Conservation (phyloP, 92 coral and sea anemone genomes). For the Parazoanthus atlanticus region DNA sequence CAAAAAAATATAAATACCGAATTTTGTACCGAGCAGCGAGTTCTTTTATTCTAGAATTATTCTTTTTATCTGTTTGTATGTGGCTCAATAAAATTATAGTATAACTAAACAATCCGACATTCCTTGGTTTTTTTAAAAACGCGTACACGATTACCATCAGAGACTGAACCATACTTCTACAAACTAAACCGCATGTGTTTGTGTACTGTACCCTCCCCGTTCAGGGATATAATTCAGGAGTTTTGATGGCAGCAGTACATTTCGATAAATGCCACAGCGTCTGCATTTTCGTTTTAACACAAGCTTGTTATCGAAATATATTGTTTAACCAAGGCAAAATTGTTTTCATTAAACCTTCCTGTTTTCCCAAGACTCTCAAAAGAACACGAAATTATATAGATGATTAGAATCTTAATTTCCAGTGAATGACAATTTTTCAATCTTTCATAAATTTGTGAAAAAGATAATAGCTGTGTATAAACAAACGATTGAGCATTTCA, state of each 20-base stretch:
- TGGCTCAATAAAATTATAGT: not conserved
- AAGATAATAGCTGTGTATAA: conserved; percentile 30
- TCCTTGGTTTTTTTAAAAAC: not conserved
- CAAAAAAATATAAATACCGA: not conserved
- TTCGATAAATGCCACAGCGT: conserved; percentile 21
- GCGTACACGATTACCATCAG: not conserved
- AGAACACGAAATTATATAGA: conserved; percentile 29
- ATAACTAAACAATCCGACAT: not conserved
- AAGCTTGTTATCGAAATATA: conserved; percentile 30
- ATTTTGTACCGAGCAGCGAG: not conserved
- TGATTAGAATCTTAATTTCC: conserved; percentile 37
- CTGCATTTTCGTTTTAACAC: conserved; percentile 26
- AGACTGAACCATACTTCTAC: not conserved
- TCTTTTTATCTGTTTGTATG: not conserved
- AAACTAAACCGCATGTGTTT: no score
- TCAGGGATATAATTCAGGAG: no score
- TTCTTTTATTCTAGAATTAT: not conserved
- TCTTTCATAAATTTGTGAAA: conserved; percentile 30
- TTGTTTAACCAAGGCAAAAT: conserved; percentile 30
- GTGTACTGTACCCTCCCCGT: not conserved
- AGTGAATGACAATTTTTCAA: conserved; percentile 35
- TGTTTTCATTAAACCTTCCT: conserved; percentile 37
- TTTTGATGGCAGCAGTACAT: not conserved
- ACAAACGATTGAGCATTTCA: conserved; percentile 25
- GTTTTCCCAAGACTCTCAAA: conserved; percentile 38